Evolutionary conservation across 2,113 vertebrate species (phyloP), one percentile per base, ranked within the genome.

Genomic region (Tamias sibiricus): DNA sequence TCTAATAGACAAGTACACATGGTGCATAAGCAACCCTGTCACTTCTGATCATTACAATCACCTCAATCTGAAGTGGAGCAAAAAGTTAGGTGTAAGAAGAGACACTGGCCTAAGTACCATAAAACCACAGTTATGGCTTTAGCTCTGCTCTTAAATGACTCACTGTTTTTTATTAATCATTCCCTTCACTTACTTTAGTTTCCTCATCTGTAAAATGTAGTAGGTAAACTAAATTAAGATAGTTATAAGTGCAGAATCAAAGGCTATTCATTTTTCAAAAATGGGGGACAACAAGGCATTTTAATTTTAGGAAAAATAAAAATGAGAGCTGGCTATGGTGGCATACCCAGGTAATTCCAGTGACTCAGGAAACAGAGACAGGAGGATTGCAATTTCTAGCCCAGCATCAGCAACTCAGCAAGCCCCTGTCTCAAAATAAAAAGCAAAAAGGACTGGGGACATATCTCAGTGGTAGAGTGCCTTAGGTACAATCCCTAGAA

Each of bases 301-400:
- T 88, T 91, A 81, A 64, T 42, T 54, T 85, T 59, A 40, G 42
- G 88, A n/a, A 47, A 93, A 90, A 74, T 59, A 79, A 94, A 82
- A 80, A 40, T 26, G 35, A 16, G 28, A 62, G 32, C 32, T 6
- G 28, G 32, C 30, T 6, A 6, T 68, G 32, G 64, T 68, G 30
- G 64, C 32, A 35, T 10, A 35, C 32, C 32, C 64, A 32, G 30
- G 32, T 68, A 68, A 68, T 17, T 30, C 64, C 64, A 68, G 64
- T 35, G 9, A 16, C 30, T 35, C 14, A 35, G 14, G 64, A 68
- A 30, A 4, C 64, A 35, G 30, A 32, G 32, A 14, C 4, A 68
- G 14, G 30, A 68, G 32, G 32, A 35, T 68, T 28, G 32, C 13
- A 68, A 68, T 13, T 68, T 68, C 30, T 5, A 68, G 32, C 32